These are phyloP conservation scores for Cnemophilus loriae DNA, from an alignment of 2,113 vertebrate genomes.

Conservation along the genomic window DNA sequence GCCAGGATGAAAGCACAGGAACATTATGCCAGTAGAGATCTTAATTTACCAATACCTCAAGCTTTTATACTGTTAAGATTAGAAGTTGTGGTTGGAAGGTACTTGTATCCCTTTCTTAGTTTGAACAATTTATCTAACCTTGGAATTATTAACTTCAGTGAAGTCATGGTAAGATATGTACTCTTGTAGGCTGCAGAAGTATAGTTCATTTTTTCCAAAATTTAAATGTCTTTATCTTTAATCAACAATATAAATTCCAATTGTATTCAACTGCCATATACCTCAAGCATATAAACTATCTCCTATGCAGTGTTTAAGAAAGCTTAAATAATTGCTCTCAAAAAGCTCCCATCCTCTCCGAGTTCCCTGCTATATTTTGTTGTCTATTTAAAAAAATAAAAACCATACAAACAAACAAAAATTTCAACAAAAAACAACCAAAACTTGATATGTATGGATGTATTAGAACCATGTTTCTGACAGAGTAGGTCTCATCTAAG, in stretches of 20 bases:
- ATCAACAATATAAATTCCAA: background rate
- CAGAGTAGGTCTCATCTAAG: background rate
- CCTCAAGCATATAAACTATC: background rate
- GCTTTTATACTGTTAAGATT: background rate
- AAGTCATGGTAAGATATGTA: fast-evolving
- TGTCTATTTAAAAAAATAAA: background rate
- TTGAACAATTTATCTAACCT: background rate
- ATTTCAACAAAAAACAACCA: background rate
- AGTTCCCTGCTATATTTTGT: background rate
- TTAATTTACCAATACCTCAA: background rate
- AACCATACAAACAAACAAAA: background rate
- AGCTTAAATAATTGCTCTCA: background rate
- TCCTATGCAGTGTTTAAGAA: background rate
- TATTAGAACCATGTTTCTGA: background rate
- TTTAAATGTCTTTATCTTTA: background rate
- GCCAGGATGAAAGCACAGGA: background rate
- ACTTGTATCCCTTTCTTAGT: background rate
- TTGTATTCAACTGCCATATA: background rate
- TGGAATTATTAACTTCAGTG: background rate
- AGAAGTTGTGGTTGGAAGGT: background rate
- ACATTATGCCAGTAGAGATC: background rate
- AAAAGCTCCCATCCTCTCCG: background rate
- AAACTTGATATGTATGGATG: background rate
- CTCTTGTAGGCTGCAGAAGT: background rate
- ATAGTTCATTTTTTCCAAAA: background rate